Percentiles rank a stretch among this genome's conserved stretches.
Evolutionary conservation across 2,797 vertebrate genomes (phyloP).

Genomic region (Microhierax caerulescens): DNA sequence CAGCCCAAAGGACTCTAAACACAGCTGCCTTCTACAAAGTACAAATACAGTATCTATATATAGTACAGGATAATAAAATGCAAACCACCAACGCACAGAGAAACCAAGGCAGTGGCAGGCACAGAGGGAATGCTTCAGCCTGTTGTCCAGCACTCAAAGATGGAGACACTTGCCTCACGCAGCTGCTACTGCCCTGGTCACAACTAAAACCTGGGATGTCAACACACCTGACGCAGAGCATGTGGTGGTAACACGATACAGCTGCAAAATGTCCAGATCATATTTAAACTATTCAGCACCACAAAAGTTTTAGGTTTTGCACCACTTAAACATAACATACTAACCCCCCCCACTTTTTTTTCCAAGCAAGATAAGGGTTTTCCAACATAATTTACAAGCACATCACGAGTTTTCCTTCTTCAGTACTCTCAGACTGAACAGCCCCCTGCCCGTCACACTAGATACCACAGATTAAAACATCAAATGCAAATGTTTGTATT

Average conservation of each 20-base stretch:
- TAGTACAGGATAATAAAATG: neutral
- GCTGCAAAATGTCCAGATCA: neutral
- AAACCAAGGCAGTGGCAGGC: neutral
- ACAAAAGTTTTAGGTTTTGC: neutral
- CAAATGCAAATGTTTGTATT: neutral
- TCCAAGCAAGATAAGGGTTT: neutral
- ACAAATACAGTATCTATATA: no score
- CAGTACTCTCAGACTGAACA: neutral
- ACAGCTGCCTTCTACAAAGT: neutral
- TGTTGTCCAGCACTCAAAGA: no score
- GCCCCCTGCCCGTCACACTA: neutral
- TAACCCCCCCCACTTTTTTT: neutral
- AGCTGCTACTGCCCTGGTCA: neutral
- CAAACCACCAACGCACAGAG: no score
- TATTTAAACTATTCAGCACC: neutral
- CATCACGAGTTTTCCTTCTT: neutral
- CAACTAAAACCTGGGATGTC: neutral
- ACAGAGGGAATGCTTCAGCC: neutral
- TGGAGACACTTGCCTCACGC: neutral
- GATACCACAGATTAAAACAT: neutral
- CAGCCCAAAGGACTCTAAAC: neutral
- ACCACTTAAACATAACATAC: neutral
- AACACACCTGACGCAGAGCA: accelerated
- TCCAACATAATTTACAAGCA: neutral
- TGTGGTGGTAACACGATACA: neutral